Evolutionary conservation across 2,797 vertebrate species (phyloP).

Genomic region (Decapterus maruadsi): DNA sequence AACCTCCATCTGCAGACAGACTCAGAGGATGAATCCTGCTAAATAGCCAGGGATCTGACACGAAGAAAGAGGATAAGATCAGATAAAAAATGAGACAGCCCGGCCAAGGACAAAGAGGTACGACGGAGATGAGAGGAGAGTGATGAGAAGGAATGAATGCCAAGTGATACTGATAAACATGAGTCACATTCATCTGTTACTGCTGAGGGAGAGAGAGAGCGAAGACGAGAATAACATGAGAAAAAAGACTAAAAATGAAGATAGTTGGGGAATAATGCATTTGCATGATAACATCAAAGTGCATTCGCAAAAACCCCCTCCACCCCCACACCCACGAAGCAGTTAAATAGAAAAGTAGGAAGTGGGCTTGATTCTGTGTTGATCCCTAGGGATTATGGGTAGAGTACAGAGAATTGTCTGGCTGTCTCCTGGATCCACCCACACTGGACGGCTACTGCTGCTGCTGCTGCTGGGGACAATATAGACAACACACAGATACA

Average conservation of each 20-base stretch:
- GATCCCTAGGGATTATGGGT: conserved; percentile 81
- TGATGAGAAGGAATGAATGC: conserved; percentile 48
- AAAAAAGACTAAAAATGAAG: conserved; percentile 52
- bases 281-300: conserved; percentile 68
- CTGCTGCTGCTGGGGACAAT: conserved; percentile 46
- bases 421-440: conserved; percentile 65
- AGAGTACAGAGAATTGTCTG: conserved; percentile 74
- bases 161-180: conserved; percentile 59
- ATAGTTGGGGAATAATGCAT: conserved; percentile 48
- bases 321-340: conserved; percentile 14
- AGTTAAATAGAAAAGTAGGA: conserved; percentile 69
- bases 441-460: conserved; percentile 36
- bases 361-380: conserved; percentile 71
- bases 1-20: conserved; percentile 19
- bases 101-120: conserved; percentile 57
- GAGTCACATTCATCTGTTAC: conserved; percentile 58
- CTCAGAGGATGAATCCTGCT: conserved; percentile 37
- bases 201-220: conserved; percentile 15
- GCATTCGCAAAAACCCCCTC: no score
- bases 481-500: conserved; percentile 26
- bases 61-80: conserved; percentile 34
- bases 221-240: conserved; percentile 32
- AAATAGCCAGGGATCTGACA: conserved; percentile 34
- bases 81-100: conserved; percentile 55
- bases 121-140: conserved; percentile 42